Evolutionary conservation across 2,113 vertebrate genomes (phyloP), one percentile per base, ranked within the genome.

Genomic region (Mola mola): DNA sequence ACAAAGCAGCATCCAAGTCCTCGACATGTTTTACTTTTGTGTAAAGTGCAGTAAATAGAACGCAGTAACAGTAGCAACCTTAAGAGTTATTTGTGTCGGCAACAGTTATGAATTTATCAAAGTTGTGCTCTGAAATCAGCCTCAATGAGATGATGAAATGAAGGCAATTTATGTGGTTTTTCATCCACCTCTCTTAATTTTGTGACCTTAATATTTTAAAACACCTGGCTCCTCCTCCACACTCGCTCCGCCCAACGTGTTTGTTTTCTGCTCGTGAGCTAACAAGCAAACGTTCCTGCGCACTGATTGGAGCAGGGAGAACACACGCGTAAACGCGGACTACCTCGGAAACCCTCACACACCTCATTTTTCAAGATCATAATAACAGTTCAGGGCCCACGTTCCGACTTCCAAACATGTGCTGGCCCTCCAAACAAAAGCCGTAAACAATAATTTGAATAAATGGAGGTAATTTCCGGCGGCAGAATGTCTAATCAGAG

Each of bases 391-490:
- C 75, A 70, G 76, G 72, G 78, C n/a, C 81, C 83, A 88, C 77
- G 83, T 91, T 90, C 79, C 88, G 50, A 86, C 84, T 88, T 90
- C 70, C 81, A 86, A 82, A 87, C 75, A 79, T 87, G 80, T 72
- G 77, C 80, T 84, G 87, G 82, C 66, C 86, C 88, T 90, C 89
- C 79, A 90, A 88, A 91, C 84, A 91, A 92, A 91, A 90, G 87
- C 58, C 88, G 87, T 82, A 92, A 92, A 92, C 90, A 92, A 91
- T 92, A 86, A 92, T 92, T 92, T 92, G 84, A 91, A 91, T 92
- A 91, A 91, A 92, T 90, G 81, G 78, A 87, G 84, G 85, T 87
- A 88, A 92, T 91, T 91, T 88, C 72, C 76, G 77, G 65, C 76
- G 48, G 80, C 81, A 89, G 84, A 92, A 91, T 87, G 84, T 89